phyloP scores from a whole-genome alignment of 1,140 invertebrate genomes.

The Phenacoccus solenopsis region DNA sequence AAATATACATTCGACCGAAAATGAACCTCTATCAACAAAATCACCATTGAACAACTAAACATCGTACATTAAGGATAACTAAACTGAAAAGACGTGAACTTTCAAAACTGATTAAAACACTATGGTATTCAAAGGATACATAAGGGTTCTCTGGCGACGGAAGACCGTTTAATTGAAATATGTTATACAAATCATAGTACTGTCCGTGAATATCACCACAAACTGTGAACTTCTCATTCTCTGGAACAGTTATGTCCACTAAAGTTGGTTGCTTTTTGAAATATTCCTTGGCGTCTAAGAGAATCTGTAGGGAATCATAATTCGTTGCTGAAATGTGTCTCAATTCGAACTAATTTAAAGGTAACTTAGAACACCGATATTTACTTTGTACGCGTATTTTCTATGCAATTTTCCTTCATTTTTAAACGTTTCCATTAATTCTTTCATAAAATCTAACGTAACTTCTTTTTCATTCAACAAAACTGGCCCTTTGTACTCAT shows the following conservation, averaged over 20 bases:
- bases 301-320: slow-evolving; percentile 52
- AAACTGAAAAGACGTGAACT: too few species aligned
- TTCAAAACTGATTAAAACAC: too few species aligned
- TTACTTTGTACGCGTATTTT: slow-evolving; percentile 94
- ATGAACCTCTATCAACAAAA: slow-evolving; percentile 97
- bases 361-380: slow-evolving; percentile 12
- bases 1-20: slow-evolving; percentile 98
- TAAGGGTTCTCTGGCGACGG: slow-evolving; percentile 94
- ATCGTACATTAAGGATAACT: not conserved
- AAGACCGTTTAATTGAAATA: slow-evolving; percentile 91
- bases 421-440: slow-evolving; percentile 83
- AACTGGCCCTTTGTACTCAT: slow-evolving; percentile 83
- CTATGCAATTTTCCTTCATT: slow-evolving; percentile 86
- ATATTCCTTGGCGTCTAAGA: slow-evolving; percentile 77
- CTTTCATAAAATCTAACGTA: slow-evolving; percentile 67
- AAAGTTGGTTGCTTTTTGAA: slow-evolving; percentile 76
- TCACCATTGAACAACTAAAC: slow-evolving; percentile 88
- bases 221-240: slow-evolving; percentile 89
- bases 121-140: slow-evolving; percentile 61
- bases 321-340: too few species aligned
- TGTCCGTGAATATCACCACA: slow-evolving; percentile 99
- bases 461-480: slow-evolving; percentile 73
- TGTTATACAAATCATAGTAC: slow-evolving; percentile 96
- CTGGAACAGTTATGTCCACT: slow-evolving; percentile 76
- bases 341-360: not conserved